phyloP scores from a whole-genome alignment of 2,113 vertebrate genomes.

The Leptocoma aspasia region DNA sequence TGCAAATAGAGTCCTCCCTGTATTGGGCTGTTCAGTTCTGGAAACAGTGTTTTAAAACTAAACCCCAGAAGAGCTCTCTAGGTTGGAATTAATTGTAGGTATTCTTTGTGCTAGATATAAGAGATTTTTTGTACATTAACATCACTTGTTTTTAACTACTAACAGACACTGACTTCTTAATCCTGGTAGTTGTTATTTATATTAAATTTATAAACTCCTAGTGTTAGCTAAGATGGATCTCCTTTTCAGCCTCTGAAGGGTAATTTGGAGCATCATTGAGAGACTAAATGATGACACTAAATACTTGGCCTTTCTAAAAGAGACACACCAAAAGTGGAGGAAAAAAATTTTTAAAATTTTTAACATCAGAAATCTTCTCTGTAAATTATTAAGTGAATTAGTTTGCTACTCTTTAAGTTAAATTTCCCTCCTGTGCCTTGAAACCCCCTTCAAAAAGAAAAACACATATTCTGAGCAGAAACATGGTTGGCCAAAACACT shows the following conservation, averaged over 20 bases:
- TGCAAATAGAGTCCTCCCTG: background rate
- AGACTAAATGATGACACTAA: background rate
- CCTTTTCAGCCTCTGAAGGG: background rate
- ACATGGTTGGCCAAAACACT: background rate
- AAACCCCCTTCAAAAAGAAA: background rate
- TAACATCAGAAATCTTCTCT: background rate
- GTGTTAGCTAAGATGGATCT: background rate
- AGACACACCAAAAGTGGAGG: background rate
- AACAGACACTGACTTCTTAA: background rate
- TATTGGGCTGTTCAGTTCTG: background rate
- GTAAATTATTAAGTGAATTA: background rate
- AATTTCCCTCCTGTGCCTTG: background rate
- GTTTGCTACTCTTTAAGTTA: background rate
- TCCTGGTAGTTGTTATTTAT: background rate
- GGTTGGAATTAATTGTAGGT: conserved; percentile 43
- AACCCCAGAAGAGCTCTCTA: background rate
- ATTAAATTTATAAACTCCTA: background rate
- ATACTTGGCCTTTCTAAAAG: background rate
- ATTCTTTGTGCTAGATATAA: background rate
- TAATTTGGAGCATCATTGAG: background rate
- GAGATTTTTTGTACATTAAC: background rate
- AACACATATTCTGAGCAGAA: background rate
- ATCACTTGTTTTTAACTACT: conserved; percentile 7
- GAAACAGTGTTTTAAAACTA: background rate
- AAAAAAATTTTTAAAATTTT: background rate